A percentile compares a stretch with the other conserved stretches of the same genome.
Conservation (phyloP, 2,113 vertebrate genomes). For the Cyrtonyx montezumae region DNA sequence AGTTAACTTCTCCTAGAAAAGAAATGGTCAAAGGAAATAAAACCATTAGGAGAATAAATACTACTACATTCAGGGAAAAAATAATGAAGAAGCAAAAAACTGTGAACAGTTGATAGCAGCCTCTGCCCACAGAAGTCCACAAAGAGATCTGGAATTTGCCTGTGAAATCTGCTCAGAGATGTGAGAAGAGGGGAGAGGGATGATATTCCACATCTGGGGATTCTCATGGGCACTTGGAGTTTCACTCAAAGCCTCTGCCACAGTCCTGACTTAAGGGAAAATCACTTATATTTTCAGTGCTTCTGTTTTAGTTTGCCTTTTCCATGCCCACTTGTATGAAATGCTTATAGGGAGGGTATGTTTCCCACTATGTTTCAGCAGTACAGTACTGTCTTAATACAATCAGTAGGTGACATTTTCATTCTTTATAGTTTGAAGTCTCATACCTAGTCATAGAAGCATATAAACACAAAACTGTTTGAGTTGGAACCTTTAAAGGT, state of each 20-base stretch:
- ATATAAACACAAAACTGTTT: no score
- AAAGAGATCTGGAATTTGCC: neutral
- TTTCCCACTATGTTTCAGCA: neutral
- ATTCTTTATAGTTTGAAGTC: neutral
- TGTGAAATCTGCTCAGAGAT: neutral
- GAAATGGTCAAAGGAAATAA: neutral
- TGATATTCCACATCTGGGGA: neutral
- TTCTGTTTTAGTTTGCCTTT: neutral
- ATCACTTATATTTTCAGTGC: neutral
- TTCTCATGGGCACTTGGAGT: neutral
- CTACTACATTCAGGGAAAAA: neutral
- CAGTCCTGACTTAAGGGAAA: neutral
- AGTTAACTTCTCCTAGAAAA: neutral
- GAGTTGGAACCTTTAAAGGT: no score
- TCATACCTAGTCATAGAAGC: neutral
- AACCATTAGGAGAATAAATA: neutral
- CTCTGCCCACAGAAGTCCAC: fast-evolving
- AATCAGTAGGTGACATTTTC: neutral
- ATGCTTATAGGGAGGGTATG: neutral
- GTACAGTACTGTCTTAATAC: neutral
- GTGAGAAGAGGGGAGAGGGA: neutral
- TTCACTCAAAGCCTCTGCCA: neutral
- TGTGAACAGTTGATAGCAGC: neutral
- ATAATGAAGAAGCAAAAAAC: neutral
- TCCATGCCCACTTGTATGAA: neutral